These are phyloP conservation scores for Proterorhinus semilunaris DNA, from an alignment of 2,113 vertebrate genomes.

Conservation along the genomic window DNA sequence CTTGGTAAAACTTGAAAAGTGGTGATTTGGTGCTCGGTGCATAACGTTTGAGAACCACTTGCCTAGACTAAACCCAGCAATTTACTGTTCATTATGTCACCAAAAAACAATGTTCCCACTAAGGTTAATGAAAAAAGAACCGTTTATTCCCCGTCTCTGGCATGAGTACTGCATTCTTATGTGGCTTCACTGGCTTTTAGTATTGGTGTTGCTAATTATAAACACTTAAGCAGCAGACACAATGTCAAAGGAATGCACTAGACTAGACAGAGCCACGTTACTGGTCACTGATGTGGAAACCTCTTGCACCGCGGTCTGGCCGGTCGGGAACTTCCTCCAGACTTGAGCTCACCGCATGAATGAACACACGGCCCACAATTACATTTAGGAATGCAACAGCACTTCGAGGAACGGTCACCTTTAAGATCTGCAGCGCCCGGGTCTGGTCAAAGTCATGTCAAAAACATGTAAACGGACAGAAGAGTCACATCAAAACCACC, in stretches of 20 bases:
- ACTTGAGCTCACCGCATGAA: not conserved
- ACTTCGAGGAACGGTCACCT: not conserved
- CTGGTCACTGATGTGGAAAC: slow-evolving; percentile 4
- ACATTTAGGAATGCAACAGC: not conserved
- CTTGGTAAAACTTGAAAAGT: too few relatives aligned
- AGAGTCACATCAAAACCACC: too few relatives aligned
- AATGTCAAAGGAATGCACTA: slow-evolving; percentile 10
- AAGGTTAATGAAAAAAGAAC: too few relatives aligned
- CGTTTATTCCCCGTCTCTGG: too few relatives aligned
- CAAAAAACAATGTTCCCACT: too few relatives aligned
- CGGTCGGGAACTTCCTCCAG: not conserved
- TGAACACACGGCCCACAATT: slow-evolving; percentile 2
- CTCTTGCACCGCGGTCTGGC: slow-evolving; percentile 17
- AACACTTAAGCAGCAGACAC: not conserved
- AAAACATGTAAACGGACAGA: too few relatives aligned
- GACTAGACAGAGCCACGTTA: not conserved
- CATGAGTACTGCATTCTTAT: not conserved
- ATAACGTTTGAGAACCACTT: too few relatives aligned
- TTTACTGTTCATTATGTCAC: too few relatives aligned
- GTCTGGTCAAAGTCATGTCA: too few relatives aligned
- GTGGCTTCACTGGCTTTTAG: not conserved
- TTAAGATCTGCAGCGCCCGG: not conserved
- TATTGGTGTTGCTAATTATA: not conserved
- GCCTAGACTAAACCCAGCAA: too few relatives aligned
- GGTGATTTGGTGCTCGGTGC: too few relatives aligned